Conservation (phyloP, 2,888 invertebrate genomes). For the Orthosia incerta region DNA sequence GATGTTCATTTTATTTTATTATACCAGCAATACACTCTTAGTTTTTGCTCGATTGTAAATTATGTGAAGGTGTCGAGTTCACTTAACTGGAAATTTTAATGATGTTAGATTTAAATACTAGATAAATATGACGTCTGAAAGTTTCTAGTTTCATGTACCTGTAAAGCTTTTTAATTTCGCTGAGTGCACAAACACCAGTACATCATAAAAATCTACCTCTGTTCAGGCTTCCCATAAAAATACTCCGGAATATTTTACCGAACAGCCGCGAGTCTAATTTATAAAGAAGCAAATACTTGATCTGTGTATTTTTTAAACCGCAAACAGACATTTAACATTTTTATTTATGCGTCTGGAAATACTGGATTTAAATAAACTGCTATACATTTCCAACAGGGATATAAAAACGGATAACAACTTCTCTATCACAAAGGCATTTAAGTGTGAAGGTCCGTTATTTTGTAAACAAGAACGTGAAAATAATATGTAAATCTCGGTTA, state of each 20-base stretch:
- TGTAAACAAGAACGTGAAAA: slow-evolving; percentile 45
- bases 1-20: slow-evolving; percentile 20
- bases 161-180: slow-evolving; percentile 12
- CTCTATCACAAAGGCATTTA: slow-evolving; percentile 46
- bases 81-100: slow-evolving; percentile 1
- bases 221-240: slow-evolving; percentile 20
- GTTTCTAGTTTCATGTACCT: neutral
- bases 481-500: slow-evolving; percentile 47
- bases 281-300: slow-evolving; percentile 49
- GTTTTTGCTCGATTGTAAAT: neutral
- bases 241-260: slow-evolving; percentile 17
- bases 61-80: neutral
- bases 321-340: slow-evolving; percentile 53
- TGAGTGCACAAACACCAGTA: slow-evolving; percentile 16
- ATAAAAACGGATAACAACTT: slow-evolving; percentile 37
- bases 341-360: slow-evolving; percentile 56
- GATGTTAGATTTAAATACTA: neutral
- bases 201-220: slow-evolving; percentile 9
- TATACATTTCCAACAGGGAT: slow-evolving; percentile 39
- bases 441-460: slow-evolving; percentile 46
- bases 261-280: slow-evolving; percentile 36
- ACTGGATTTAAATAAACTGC: slow-evolving; percentile 49
- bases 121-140: neutral
- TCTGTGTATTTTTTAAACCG: slow-evolving; percentile 50
- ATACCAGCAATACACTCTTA: neutral